Conservation (phyloP, 2,888 invertebrate genomes). For the Chrysomela aeneicollis region DNA sequence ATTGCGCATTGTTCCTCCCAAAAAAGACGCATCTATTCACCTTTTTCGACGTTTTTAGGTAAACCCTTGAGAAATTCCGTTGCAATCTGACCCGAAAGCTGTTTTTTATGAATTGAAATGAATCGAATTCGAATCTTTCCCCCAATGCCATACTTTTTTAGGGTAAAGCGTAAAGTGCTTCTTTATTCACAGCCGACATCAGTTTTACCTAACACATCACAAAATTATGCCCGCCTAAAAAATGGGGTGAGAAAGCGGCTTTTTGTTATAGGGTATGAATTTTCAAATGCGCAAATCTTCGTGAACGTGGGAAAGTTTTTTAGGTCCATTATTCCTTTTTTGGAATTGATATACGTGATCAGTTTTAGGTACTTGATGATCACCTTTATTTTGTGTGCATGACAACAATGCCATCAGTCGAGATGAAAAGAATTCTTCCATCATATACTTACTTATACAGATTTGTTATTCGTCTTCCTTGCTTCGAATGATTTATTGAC, state of each 20-base stretch:
- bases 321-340: slow-evolving; percentile 22
- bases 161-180: slow-evolving; percentile 55
- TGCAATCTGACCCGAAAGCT: slow-evolving; percentile 48
- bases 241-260: slow-evolving; percentile 51
- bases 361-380: too few species aligned
- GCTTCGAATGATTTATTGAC: too few species aligned
- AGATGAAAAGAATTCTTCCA: too few species aligned
- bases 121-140: slow-evolving; percentile 4
- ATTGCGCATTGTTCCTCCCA: slow-evolving; percentile 24
- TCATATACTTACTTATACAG: too few species aligned
- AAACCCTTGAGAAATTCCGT: slow-evolving; percentile 58
- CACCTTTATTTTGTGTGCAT: too few species aligned
- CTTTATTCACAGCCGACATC: slow-evolving; percentile 52
- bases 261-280: slow-evolving; percentile 51
- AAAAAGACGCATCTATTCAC: slow-evolving; percentile 25
- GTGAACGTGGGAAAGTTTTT: slow-evolving; percentile 49
- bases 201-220: slow-evolving; percentile 55
- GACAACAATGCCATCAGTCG: too few species aligned
- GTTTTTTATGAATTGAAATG: slow-evolving; percentile 50
- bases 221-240: slow-evolving; percentile 47
- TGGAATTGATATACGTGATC: slow-evolving; percentile 15
- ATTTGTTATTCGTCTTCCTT: too few species aligned
- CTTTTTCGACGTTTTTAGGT: slow-evolving; percentile 42
- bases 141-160: slow-evolving; percentile 41
- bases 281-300: slow-evolving; percentile 47